Conservation (phyloP, 2,113 vertebrate species). For the Jaculus jaculus region DNA sequence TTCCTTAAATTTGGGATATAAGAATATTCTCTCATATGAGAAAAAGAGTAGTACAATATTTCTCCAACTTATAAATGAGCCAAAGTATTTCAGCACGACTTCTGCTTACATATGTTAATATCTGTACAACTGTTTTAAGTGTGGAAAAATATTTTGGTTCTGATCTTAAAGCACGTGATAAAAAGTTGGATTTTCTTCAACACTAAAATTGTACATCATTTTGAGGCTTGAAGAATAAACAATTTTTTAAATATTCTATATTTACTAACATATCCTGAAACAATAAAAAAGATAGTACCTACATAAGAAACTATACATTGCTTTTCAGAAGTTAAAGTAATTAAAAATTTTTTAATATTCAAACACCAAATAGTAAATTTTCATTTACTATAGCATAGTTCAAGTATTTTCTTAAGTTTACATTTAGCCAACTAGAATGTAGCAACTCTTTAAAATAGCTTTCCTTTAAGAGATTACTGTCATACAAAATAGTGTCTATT, state of each 20-base stretch:
- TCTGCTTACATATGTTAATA: slow-evolving; percentile 24
- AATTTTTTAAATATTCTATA: slow-evolving; percentile 56
- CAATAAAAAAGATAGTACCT: slow-evolving; percentile 72
- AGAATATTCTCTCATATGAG: slow-evolving; percentile 13
- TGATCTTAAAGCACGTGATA: slow-evolving; percentile 61
- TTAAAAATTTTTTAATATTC: slow-evolving; percentile 75
- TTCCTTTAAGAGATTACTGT: slow-evolving; percentile 77
- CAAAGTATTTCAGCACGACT: slow-evolving; percentile 16
- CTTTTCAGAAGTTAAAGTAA: slow-evolving; percentile 75
- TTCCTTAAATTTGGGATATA: slow-evolving; percentile 45
- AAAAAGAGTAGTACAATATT: slow-evolving; percentile 33
- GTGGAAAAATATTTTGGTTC: slow-evolving; percentile 69
- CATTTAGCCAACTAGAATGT: slow-evolving; percentile 72
- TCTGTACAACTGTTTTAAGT: slow-evolving; percentile 55
- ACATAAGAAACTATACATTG: slow-evolving; percentile 69
- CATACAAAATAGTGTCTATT: slow-evolving; percentile 64
- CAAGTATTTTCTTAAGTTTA: slow-evolving; percentile 79
- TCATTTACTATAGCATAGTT: slow-evolving; percentile 78
- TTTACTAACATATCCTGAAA: slow-evolving; percentile 69
- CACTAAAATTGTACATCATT: slow-evolving; percentile 20
- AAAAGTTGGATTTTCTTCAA: slow-evolving; percentile 61
- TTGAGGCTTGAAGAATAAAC: slow-evolving; percentile 53
- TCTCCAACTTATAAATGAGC: slow-evolving; percentile 39
- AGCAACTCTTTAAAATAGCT: slow-evolving; percentile 67
- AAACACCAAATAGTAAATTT: slow-evolving; percentile 80